Evolutionary conservation across 2,113 vertebrate genomes (phyloP).

Genomic region (Tamias sibiricus): DNA sequence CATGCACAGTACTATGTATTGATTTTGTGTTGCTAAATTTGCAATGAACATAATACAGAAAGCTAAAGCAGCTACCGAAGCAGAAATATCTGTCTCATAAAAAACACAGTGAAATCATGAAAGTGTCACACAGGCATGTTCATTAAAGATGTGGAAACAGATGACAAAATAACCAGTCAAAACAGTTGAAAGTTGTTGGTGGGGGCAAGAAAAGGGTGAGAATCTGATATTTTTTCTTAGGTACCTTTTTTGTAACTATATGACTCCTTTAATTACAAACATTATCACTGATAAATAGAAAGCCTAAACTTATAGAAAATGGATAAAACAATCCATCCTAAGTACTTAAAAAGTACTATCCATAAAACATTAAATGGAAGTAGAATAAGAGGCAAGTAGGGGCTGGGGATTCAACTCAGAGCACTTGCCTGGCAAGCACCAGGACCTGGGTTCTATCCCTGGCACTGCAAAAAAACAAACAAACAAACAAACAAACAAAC

Average conservation of each 20-base stretch:
- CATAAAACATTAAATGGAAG: background rate
- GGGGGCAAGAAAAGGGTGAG: background rate
- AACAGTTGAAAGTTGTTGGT: background rate
- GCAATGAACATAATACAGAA: background rate
- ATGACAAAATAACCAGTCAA: background rate
- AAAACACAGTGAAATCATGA: background rate
- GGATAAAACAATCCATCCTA: background rate
- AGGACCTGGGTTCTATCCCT: too few species aligned
- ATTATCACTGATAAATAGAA: background rate
- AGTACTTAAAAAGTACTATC: background rate
- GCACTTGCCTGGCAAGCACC: too few species aligned
- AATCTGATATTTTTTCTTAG: background rate
- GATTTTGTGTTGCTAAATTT: background rate
- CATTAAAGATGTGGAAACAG: background rate
- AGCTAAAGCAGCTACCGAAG: background rate
- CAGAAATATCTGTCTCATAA: background rate
- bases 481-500: too few species aligned
- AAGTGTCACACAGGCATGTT: too few species aligned
- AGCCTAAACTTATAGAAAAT: slow-evolving; percentile 23
- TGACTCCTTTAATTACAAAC: background rate
- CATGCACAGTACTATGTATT: background rate
- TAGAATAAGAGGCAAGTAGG: background rate
- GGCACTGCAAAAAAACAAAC: too few species aligned
- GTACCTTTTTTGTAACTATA: background rate
- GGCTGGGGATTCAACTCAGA: too few species aligned